phyloP scores from a whole-genome alignment of 2,113 vertebrate genomes.

The Lophius piscatorius region DNA sequence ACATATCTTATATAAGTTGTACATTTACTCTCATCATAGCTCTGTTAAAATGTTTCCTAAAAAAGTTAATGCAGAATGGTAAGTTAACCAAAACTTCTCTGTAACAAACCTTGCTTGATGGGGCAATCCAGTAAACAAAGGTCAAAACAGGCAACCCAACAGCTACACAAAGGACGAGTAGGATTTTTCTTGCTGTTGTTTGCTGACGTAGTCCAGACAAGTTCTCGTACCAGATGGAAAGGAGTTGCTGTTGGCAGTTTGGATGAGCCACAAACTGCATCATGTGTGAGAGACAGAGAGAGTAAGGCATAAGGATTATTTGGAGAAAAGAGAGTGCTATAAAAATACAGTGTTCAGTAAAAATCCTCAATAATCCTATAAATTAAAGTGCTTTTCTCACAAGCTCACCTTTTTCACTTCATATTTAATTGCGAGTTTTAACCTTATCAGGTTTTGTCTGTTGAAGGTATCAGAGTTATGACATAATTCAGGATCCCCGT shows the following conservation, averaged over 20 bases:
- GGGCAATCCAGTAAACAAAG: constrained; percentile 91
- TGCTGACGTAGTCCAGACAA: constrained; percentile 90
- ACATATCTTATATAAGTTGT: no score
- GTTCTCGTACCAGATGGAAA: constrained; percentile 97
- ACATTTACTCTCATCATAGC: no score
- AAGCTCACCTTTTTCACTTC: constrained; percentile 93
- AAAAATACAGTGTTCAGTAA: no score
- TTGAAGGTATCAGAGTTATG: constrained; percentile 61
- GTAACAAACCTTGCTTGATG: constrained; percentile 90
- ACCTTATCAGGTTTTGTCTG: constrained; percentile 88
- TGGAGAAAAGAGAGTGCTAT: no score
- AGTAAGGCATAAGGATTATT: no score
- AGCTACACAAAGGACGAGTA: constrained; percentile 90
- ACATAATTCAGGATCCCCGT: constrained; percentile 84
- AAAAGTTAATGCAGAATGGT: no score
- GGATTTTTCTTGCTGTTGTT: constrained; percentile 89
- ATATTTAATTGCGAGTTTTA: constrained; percentile 97
- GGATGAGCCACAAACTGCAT: constrained; percentile 95
- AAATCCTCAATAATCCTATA: background rate
- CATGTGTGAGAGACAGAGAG: background rate
- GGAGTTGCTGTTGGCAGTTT: constrained; percentile 96
- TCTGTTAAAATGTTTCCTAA: no score
- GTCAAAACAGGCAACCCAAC: constrained; percentile 89
- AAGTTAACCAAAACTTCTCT: background rate
- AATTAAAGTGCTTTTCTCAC: background rate